These are phyloP conservation scores for Tethya wilhelma DNA, from an alignment of 37 sponge, comb jelly and placozoan species.

Conservation along the genomic window DNA sequence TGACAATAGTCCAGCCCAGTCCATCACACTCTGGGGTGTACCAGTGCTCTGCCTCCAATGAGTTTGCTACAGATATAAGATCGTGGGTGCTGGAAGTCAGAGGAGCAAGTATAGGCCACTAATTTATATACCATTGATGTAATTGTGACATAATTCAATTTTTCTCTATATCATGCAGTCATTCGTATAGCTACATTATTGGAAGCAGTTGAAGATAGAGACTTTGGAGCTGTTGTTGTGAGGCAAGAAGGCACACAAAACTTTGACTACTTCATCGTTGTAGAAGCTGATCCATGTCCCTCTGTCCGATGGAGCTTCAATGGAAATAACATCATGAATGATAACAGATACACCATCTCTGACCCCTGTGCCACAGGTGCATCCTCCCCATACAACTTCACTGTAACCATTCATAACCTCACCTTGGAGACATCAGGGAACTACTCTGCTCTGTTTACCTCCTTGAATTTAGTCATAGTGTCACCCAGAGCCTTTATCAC, in stretches of 20 bases:
- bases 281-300: slow-evolving; percentile 54
- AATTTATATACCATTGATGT: no score
- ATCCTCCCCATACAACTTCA: slow-evolving; percentile 6
- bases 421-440: not conserved
- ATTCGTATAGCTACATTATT: no score
- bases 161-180: no score
- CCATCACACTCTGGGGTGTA: slow-evolving; percentile 53
- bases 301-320: slow-evolving; percentile 10
- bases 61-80: not conserved
- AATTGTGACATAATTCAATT: no score
- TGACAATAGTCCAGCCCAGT: not conserved
- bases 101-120: slow-evolving; percentile 47
- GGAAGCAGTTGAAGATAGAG: not conserved
- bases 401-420: slow-evolving; percentile 21
- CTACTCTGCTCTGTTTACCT: slow-evolving; percentile 34
- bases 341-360: not conserved
- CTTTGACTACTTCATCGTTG: not conserved
- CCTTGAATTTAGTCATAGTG: not conserved
- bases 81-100: slow-evolving; percentile 50
- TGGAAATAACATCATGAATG: not conserved
- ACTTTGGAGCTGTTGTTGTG: not conserved
- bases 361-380: not conserved
- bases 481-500: slow-evolving; percentile 2
- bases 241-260: no score
- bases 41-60: slow-evolving; percentile 61